Percentiles rank a stretch among this genome's conserved stretches.
These are phyloP conservation scores for Rhagophthalmus giganteus DNA, from an alignment of 2,888 invertebrate species.

Conservation along the genomic window DNA sequence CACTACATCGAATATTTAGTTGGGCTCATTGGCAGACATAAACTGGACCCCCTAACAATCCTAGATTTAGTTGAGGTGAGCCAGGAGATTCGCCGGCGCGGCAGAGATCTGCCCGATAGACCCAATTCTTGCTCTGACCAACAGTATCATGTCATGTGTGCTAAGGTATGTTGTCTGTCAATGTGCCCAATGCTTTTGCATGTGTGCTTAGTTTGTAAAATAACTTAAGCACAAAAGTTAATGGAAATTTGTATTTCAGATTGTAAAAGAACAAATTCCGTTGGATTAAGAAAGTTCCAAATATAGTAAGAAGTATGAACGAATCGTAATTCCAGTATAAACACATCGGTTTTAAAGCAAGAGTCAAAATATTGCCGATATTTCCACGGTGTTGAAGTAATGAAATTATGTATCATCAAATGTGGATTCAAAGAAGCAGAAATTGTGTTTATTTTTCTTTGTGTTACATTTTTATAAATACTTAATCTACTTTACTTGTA, in stretches of 20 bases:
- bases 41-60: slow-evolving; percentile 86
- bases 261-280: slow-evolving; percentile 73
- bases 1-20: slow-evolving; percentile 97
- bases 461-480: too few species aligned
- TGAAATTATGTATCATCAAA: too few species aligned
- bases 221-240: slow-evolving; percentile 36
- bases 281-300: slow-evolving; percentile 66
- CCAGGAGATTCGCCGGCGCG: slow-evolving; percentile 83
- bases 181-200: slow-evolving; percentile 49
- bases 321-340: too few species aligned
- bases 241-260: too few species aligned
- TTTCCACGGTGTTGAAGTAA: too few species aligned
- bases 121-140: slow-evolving; percentile 81
- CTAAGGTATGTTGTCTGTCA: slow-evolving; percentile 69
- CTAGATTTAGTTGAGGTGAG: slow-evolving; percentile 85
- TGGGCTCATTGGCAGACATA: slow-evolving; percentile 77
- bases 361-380: too few species aligned
- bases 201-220: too few species aligned
- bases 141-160: slow-evolving; percentile 81
- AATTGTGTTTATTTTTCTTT: too few species aligned
- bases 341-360: too few species aligned
- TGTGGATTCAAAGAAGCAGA: too few species aligned
- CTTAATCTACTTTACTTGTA: too few species aligned
- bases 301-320: too few species aligned
- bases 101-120: slow-evolving; percentile 80